A percentile compares a stretch with the other conserved stretches of the same genome.
phyloP scores from a whole-genome alignment of 2,888 invertebrate genomes.

The Caenorhabditis zanzibari region DNA sequence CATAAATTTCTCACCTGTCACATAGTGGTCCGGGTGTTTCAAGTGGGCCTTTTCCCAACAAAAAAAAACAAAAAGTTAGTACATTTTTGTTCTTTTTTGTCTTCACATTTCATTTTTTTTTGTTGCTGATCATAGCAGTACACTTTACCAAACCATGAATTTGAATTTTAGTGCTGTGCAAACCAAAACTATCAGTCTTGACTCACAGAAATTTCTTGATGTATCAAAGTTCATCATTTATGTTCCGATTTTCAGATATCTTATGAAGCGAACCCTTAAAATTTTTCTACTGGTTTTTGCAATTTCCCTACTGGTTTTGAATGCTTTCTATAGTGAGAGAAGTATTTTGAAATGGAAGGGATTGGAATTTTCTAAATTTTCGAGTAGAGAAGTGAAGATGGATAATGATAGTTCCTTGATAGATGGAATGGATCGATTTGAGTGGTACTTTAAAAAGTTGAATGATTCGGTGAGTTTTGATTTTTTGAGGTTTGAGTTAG shows the following conservation, averaged over 20 bases:
- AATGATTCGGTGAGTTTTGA: neutral
- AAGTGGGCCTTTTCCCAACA: too few species aligned
- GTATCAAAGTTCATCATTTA: neutral
- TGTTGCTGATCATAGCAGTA: constrained; percentile 9
- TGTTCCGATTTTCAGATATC: neutral
- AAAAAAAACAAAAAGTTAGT: too few species aligned
- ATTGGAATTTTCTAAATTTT: too few species aligned
- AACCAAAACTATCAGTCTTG: neutral
- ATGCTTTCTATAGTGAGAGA: constrained; percentile 20
- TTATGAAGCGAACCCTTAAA: neutral
- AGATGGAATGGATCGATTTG: constrained; percentile 32
- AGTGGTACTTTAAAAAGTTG: constrained; percentile 27
- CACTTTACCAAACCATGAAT: neutral
- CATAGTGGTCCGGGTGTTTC: too few species aligned
- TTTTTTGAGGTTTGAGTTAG: too few species aligned
- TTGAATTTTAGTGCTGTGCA: constrained; percentile 9
- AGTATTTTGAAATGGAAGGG: neutral
- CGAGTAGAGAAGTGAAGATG: too few species aligned
- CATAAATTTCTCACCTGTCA: too few species aligned
- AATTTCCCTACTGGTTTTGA: constrained; percentile 11
- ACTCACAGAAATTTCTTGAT: neutral
- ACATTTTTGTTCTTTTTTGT: neutral
- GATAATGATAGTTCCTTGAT: neutral
- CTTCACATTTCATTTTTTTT: neutral
- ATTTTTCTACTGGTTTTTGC: neutral